Percentiles rank a stretch among this genome's conserved stretches.
phyloP scores from a whole-genome alignment of 2,888 invertebrate genomes.

The Pecten maximus region DNA sequence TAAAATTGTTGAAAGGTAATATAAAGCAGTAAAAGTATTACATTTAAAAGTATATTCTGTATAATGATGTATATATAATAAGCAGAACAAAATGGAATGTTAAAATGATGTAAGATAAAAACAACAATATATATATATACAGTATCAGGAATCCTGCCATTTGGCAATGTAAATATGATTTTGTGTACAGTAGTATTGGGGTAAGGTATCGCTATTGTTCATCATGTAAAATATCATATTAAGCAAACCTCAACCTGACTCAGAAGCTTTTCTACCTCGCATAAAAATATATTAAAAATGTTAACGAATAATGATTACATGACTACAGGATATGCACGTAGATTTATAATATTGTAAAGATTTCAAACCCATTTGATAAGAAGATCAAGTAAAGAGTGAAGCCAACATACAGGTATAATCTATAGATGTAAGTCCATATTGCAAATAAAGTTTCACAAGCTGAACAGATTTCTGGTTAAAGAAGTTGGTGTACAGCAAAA shows the following conservation, averaged over 20 bases:
- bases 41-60: background rate
- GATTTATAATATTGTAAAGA: background rate
- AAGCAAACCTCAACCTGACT: background rate
- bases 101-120: background rate
- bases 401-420: too few species aligned
- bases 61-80: background rate
- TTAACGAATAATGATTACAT: background rate
- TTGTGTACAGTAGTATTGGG: too few species aligned
- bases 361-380: too few species aligned
- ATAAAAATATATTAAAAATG: background rate
- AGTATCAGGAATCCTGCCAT: background rate
- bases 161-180: background rate
- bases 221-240: background rate
- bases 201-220: background rate
- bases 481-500: too few species aligned
- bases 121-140: background rate
- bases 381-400: too few species aligned
- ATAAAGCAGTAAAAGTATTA: too few species aligned
- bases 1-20: too few species aligned
- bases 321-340: background rate
- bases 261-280: background rate
- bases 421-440: too few species aligned
- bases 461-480: too few species aligned
- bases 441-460: too few species aligned
- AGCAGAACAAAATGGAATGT: slow-evolving; percentile 7